These are phyloP conservation scores for Colostygia pectinataria DNA, from an alignment of 2,888 invertebrate species.

Conservation along the genomic window DNA sequence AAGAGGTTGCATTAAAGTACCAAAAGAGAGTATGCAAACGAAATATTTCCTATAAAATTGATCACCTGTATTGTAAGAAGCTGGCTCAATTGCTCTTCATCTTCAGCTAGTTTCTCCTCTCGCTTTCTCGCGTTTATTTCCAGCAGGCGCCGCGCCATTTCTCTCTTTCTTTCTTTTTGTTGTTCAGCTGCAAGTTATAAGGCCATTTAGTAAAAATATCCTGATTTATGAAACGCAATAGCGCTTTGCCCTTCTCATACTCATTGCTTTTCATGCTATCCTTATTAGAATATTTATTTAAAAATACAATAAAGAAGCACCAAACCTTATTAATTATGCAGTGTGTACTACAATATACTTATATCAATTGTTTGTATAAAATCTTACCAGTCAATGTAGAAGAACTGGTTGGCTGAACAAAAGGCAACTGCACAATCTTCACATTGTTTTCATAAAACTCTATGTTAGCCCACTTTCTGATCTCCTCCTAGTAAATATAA, in stretches of 20 bases:
- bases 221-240: too few relatives aligned
- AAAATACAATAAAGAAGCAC: too few relatives aligned
- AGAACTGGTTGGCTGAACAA: conserved; percentile 84
- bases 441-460: conserved; percentile 93
- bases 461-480: conserved; percentile 90
- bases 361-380: neutral
- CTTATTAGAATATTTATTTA: too few relatives aligned
- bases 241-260: too few relatives aligned
- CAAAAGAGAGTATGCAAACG: too few relatives aligned
- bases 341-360: too few relatives aligned
- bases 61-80: conserved; percentile 87
- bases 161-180: conserved; percentile 93
- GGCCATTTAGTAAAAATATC: too few relatives aligned
- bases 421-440: conserved; percentile 93
- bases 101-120: conserved; percentile 93
- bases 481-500: conserved; percentile 81
- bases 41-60: too few relatives aligned
- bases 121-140: conserved; percentile 95
- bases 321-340: too few relatives aligned
- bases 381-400: conserved; percentile 84
- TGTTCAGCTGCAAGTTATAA: conserved; percentile 84
- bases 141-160: conserved; percentile 91
- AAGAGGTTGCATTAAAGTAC: too few relatives aligned
- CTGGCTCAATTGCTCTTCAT: conserved; percentile 92
- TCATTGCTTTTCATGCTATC: too few relatives aligned